phyloP scores from a whole-genome alignment of 2,888 invertebrate genomes.

The Pimpla rufipes region DNA sequence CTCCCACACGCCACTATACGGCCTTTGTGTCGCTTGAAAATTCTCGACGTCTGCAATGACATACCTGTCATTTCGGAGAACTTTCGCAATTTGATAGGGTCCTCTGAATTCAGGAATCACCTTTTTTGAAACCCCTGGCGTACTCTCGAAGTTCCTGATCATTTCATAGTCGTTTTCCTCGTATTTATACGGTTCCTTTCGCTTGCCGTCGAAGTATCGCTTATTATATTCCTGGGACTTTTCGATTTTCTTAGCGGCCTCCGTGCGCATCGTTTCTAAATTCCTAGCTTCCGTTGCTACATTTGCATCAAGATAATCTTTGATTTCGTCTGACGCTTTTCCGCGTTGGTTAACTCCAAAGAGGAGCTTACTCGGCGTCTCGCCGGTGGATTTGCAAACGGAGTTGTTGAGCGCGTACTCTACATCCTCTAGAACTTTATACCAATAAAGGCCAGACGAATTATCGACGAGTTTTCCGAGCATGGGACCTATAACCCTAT shows the following conservation, averaged over 20 bases:
- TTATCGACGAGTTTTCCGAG: conserved; percentile 68
- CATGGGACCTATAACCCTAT: conserved; percentile 70
- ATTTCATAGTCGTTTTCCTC: conserved; percentile 47
- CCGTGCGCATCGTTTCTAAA: conserved; percentile 6
- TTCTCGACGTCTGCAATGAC: conserved; percentile 27
- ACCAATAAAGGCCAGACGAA: conserved; percentile 66
- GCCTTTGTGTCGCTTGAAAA: conserved; percentile 30
- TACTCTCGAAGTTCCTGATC: conserved; percentile 43
- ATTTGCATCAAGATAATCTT: conserved; percentile 40
- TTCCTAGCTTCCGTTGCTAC: no score
- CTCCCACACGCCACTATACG: conserved; percentile 27
- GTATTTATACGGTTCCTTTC: conserved; percentile 44
- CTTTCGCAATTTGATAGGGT: conserved; percentile 21
- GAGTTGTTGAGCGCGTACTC: conserved; percentile 72
- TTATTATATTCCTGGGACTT: conserved; percentile 35
- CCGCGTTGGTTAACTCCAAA: conserved; percentile 77
- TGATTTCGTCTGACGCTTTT: conserved; percentile 66
- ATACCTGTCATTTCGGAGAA: conserved; percentile 32
- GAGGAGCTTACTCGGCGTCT: conserved; percentile 74
- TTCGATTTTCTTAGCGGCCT: conserved; percentile 29
- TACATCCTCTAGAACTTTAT: conserved; percentile 58
- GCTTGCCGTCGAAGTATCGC: conserved; percentile 12
- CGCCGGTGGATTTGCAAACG: conserved; percentile 73
- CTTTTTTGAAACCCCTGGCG: conserved; percentile 34
- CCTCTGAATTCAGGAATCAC: conserved; percentile 37